Evolutionary conservation across 2,113 vertebrate species (phyloP).

Genomic region (Narcine bancroftii): DNA sequence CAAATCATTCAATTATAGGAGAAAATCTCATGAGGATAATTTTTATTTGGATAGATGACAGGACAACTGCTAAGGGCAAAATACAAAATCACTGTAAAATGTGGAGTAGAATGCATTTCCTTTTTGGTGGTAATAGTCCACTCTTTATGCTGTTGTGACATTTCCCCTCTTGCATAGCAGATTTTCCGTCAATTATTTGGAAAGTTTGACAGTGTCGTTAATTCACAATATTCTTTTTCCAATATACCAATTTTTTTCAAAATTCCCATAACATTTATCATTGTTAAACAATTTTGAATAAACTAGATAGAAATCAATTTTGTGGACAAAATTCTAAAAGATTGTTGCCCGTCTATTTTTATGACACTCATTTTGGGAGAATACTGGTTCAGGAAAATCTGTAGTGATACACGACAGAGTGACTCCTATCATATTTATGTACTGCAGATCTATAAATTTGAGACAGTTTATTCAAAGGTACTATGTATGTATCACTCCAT

Average conservation of each 20-base stretch:
- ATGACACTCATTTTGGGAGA: too few relatives aligned
- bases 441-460: not conserved
- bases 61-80: not conserved
- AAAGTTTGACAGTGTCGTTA: not conserved
- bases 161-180: not conserved
- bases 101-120: not conserved
- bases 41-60: not conserved
- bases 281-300: not conserved
- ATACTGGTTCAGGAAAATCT: not conserved
- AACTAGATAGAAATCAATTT: not conserved
- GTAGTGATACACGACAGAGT: not conserved
- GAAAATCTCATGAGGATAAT: not conserved
- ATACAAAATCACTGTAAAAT: not conserved
- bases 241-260: too few relatives aligned
- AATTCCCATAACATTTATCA: not conserved
- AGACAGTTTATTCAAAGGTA: not conserved
- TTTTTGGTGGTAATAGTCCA: not conserved
- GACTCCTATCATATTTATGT: not conserved
- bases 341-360: not conserved
- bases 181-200: not conserved
- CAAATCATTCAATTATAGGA: not conserved
- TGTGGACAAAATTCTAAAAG: not conserved
- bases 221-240: not conserved
- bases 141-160: not conserved
- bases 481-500: not conserved